These are phyloP conservation scores for Brenthis daphne DNA, from an alignment of 2,888 invertebrate genomes.

Conservation along the genomic window DNA sequence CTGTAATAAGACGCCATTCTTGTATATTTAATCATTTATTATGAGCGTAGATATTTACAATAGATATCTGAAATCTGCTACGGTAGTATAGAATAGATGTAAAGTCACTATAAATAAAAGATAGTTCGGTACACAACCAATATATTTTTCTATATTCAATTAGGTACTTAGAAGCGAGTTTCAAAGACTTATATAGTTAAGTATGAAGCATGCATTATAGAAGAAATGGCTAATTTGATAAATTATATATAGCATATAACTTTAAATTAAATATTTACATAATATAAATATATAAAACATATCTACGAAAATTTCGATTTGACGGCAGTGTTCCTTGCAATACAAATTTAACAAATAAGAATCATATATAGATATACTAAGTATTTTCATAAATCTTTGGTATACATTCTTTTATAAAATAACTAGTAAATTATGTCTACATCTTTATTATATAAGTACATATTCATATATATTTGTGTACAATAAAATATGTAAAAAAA, in stretches of 20 bases:
- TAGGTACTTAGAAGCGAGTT: conserved; percentile 45
- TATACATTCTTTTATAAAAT: conserved; percentile 56
- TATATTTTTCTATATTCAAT: conserved; percentile 46
- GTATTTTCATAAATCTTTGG: conserved; percentile 58
- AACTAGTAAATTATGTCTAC: conserved; percentile 39
- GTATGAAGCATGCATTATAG: conserved; percentile 37
- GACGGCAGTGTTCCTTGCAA: conserved; percentile 54
- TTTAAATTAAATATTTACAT: conserved; percentile 37
- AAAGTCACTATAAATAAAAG: conserved; percentile 60
- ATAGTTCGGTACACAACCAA: conserved; percentile 63
- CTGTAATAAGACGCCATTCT: conserved; percentile 31
- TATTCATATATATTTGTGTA: conserved; percentile 15
- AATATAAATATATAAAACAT: conserved; percentile 44
- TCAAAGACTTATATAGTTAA: conserved; percentile 39
- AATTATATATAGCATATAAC: conserved; percentile 20
- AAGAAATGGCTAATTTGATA: conserved; percentile 23
- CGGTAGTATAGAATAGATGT: conserved; percentile 54
- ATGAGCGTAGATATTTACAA: conserved; percentile 72
- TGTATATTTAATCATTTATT: conserved; percentile 52
- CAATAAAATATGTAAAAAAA: conserved; percentile 10
- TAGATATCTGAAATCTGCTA: conserved; percentile 59
- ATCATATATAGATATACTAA: conserved; percentile 32
- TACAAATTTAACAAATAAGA: conserved; percentile 39
- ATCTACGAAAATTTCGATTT: conserved; percentile 48
- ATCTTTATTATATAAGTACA: conserved; percentile 27